These are phyloP conservation scores for Gymnoscopelus braueri DNA, from an alignment of 2,797 vertebrate species.

Conservation along the genomic window DNA sequence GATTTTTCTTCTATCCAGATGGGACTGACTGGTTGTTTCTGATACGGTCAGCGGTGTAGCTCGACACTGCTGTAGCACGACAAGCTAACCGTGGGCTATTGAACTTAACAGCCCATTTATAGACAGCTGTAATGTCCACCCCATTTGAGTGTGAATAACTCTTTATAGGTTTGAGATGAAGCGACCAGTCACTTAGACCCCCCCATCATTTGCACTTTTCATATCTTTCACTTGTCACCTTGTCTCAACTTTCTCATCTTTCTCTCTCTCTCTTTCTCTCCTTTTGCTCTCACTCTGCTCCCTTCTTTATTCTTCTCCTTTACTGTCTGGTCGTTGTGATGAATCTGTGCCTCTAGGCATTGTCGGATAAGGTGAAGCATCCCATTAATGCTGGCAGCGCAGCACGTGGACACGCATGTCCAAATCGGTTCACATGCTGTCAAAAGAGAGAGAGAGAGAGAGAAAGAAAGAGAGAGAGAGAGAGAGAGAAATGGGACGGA, in stretches of 20 bases:
- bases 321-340: conserved; percentile 63
- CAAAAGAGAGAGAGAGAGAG: conserved; percentile 24
- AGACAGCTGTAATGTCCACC: conserved; percentile 76
- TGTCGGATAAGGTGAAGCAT: conserved; percentile 46
- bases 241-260: conserved; percentile 29
- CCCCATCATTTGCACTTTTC: conserved; percentile 63
- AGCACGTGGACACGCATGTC: conserved; percentile 47
- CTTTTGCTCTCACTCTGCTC: conserved; percentile 11
- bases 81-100: conserved; percentile 82
- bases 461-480: conserved; percentile 5
- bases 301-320: conserved; percentile 43
- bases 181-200: conserved; percentile 59
- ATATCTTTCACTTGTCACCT: conserved; percentile 31
- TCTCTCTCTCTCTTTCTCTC: conserved; percentile 20
- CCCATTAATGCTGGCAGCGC: conserved; percentile 56
- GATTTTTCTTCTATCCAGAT: conserved; percentile 44
- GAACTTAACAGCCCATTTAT: conserved; percentile 82
- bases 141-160: conserved; percentile 80
- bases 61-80: conserved; percentile 37
- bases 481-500: background rate
- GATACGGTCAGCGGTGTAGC: conserved; percentile 46
- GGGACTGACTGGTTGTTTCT: conserved; percentile 43
- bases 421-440: conserved; percentile 44
- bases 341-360: conserved; percentile 63
- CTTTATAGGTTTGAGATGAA: conserved; percentile 72